Percentiles rank a stretch among this genome's conserved stretches.
phyloP scores from a whole-genome alignment of 2,888 invertebrate genomes.

The Lamellibrachia columna region DNA sequence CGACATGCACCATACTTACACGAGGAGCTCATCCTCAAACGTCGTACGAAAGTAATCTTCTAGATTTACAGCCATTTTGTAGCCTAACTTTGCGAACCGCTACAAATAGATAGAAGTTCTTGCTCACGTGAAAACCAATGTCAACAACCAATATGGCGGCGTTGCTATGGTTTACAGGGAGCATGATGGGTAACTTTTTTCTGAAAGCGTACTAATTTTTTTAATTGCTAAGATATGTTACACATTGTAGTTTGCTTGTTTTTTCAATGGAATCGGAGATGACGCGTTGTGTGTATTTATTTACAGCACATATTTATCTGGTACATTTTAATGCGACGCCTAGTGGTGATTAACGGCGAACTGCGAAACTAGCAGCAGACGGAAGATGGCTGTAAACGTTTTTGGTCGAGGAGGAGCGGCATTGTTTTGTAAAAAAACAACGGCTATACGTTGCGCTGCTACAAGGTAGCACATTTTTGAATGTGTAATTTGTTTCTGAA shows the following conservation, averaged over 20 bases:
- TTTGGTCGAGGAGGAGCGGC: not conserved
- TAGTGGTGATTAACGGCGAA: not conserved
- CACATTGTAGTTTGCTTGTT: not conserved
- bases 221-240: not conserved
- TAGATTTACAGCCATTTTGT: conserved; percentile 58
- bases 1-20: conserved; percentile 51
- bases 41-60: conserved; percentile 64
- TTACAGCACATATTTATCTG: not conserved
- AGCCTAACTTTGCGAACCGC: not conserved
- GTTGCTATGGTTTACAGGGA: not conserved
- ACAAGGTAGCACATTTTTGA: not conserved
- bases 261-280: not conserved
- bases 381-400: conserved; percentile 1
- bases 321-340: not conserved
- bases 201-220: not conserved
- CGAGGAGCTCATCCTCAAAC: conserved; percentile 65
- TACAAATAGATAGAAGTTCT: not conserved
- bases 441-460: not conserved
- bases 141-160: conserved; percentile 12
- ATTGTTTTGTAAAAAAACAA: not conserved
- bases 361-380: not conserved
- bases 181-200: not conserved
- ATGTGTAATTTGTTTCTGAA: not conserved
- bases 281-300: not conserved
- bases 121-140: not conserved